Base-by-base conservation (phyloP, 1,140 invertebrate genomes). In the Zaprionus inermis region DNA sequence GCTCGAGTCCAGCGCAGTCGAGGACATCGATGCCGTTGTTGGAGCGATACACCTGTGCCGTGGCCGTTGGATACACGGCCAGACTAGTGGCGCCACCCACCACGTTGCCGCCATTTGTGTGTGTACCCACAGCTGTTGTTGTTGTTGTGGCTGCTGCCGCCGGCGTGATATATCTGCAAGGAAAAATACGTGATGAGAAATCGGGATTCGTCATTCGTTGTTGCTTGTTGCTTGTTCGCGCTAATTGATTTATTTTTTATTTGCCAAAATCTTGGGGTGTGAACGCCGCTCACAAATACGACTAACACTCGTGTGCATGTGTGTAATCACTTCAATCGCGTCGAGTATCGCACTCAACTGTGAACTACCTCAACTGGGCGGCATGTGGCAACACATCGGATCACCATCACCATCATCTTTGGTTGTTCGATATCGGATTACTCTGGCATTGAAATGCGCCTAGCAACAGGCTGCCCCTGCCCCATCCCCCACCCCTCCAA, bases 161-260 rank as follows among this genome's bases (percentile, higher is more conserved):
- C 59, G 91, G 91, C 16, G 84, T 91, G 54, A 92, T 92, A 36
- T 92, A 92, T 30, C 91, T 92, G 75, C 5, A 78, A 66, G n/a
- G 36, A 46, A 46, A 66, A 22, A 46, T 46, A 60, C 28, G 72
- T 12, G 52, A 36, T 76, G 54, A 52, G 20, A 81, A 57, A 75
- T 74, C 52, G 57, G 38, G 24, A 73, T 89, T 84, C 76, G 71
- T 81, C 78, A 85, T 63, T 22, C n/a, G 28, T 16, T 9, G 11
- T 24, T 14, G 32, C 11, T 75, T n/a, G 14, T n/a, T n/a, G 14
- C 36, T 38, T 38, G 14, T n/a, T n/a, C n/a, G 41, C 74, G 79
- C 80, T 90, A 90, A 90, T 90, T 89, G 72, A 77, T 81, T 90
- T 89, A 90, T 89, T 89, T 85, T 78, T 81, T 83, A 84, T 81